phyloP scores from a whole-genome alignment of 2,797 vertebrate species.

The Melanotaenia parkinsoni region DNA sequence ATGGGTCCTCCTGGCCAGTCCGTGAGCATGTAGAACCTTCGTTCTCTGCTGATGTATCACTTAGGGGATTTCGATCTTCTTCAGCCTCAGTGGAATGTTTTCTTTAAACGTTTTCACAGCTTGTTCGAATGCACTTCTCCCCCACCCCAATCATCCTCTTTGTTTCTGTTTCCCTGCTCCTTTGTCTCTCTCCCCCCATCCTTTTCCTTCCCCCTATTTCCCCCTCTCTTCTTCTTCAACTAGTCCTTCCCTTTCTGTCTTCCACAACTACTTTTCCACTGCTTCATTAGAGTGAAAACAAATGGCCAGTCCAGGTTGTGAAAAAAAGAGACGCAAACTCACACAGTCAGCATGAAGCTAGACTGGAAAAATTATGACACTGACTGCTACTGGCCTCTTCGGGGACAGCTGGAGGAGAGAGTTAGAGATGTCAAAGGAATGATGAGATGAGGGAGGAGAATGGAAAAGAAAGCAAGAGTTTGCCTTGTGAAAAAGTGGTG shows the following conservation, averaged over 20 bases:
- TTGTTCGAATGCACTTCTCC: constrained; percentile 35
- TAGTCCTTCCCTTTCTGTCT: constrained; percentile 10
- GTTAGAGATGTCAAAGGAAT: constrained; percentile 63
- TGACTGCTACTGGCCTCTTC: constrained; percentile 62
- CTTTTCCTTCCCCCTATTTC: neutral
- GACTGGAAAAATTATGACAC: constrained; percentile 71
- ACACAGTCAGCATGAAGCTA: constrained; percentile 65
- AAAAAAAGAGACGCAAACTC: constrained; percentile 62
- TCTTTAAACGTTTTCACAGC: constrained; percentile 62
- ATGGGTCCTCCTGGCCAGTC: constrained; percentile 34
- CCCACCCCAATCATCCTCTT: constrained; percentile 26
- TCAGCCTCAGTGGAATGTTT: constrained; percentile 64
- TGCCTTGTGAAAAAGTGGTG: constrained; percentile 39
- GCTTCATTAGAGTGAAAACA: constrained; percentile 80
- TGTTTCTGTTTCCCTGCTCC: constrained; percentile 14
- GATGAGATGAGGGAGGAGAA: constrained; percentile 43
- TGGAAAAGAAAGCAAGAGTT: constrained; percentile 37
- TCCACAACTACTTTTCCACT: constrained; percentile 51
- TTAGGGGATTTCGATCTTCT: constrained; percentile 61
- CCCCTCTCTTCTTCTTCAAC: neutral
- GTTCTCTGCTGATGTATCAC: constrained; percentile 59
- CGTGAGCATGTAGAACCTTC: constrained; percentile 48
- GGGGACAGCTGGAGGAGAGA: constrained; percentile 58
- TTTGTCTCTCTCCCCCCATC: constrained; percentile 7
- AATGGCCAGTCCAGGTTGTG: constrained; percentile 64